A percentile compares a stretch with the other conserved stretches of the same genome.
These are phyloP conservation scores for Meloidogyne floridensis DNA, from an alignment of 1,140 invertebrate genomes.

Conservation along the genomic window DNA sequence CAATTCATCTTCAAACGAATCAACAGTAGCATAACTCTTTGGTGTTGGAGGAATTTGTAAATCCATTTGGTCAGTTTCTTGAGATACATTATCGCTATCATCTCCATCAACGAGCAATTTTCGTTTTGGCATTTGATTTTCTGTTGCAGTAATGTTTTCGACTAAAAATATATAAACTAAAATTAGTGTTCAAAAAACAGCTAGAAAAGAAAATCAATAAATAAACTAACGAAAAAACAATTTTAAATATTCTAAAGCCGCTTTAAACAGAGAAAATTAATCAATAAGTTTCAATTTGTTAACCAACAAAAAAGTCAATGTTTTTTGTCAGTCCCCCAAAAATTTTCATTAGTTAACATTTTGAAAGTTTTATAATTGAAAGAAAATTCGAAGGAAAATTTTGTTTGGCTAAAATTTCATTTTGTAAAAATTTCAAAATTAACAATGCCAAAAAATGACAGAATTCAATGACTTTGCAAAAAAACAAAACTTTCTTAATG, in stretches of 20 bases:
- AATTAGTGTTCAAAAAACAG: too few relatives aligned
- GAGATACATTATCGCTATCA: neutral
- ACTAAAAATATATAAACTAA: neutral
- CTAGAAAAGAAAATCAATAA: too few relatives aligned
- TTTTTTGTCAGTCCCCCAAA: too few relatives aligned
- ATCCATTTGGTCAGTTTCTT: neutral
- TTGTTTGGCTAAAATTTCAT: neutral
- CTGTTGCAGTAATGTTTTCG: neutral
- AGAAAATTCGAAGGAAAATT: neutral
- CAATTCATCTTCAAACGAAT: neutral
- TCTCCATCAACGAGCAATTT: neutral
- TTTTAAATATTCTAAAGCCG: too few relatives aligned
- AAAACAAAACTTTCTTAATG: too few relatives aligned
- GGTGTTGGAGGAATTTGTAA: neutral
- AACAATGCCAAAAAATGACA: neutral
- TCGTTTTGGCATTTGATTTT: neutral
- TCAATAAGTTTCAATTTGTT: too few relatives aligned
- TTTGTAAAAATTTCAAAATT: neutral
- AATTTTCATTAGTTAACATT: too few relatives aligned
- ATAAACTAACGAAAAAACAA: too few relatives aligned
- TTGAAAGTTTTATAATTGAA: neutral
- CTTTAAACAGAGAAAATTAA: too few relatives aligned
- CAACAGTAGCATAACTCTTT: neutral
- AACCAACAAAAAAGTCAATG: too few relatives aligned
- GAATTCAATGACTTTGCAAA: too few relatives aligned